A percentile compares a stretch with the other conserved stretches of the same genome.
Evolutionary conservation across 2,888 invertebrate species (phyloP).

Genomic region (Carcina quercana): DNA sequence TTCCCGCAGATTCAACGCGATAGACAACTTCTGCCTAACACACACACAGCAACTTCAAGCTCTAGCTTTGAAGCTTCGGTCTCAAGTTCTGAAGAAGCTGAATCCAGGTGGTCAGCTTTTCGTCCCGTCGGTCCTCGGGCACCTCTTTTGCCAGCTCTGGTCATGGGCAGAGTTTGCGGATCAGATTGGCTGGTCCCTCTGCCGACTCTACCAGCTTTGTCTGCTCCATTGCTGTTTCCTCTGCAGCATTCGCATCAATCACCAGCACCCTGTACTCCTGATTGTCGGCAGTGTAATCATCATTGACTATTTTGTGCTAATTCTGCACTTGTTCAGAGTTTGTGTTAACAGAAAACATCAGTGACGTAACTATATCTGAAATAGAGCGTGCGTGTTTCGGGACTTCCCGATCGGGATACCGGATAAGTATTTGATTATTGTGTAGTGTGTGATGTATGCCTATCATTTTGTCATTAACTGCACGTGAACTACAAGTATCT

Average conservation of each 20-base stretch:
- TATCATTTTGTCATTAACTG: no score
- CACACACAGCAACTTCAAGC: constrained; percentile 23
- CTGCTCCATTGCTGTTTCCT: constrained; percentile 53
- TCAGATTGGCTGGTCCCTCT: constrained; percentile 67
- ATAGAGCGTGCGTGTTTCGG: no score
- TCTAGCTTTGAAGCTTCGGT: constrained; percentile 41
- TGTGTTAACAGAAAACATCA: no score
- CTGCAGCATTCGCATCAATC: constrained; percentile 51
- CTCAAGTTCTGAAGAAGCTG: constrained; percentile 50
- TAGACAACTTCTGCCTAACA: constrained; percentile 31
- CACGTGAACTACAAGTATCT: no score
- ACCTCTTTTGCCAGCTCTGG: constrained; percentile 59
- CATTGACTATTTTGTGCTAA: constrained; percentile 25
- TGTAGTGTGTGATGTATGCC: no score
- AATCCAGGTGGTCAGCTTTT: constrained; percentile 63
- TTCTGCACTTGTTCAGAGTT: no score
- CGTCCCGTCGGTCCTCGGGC: constrained; percentile 63
- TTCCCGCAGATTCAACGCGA: constrained; percentile 54
- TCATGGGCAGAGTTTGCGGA: constrained; percentile 68
- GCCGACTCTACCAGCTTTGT: constrained; percentile 55
- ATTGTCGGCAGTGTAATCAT: constrained; percentile 64
- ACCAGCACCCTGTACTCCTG: constrained; percentile 47
- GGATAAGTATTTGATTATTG: no score
- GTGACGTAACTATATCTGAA: no score
- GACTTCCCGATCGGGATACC: no score